Evolutionary conservation across 64 coral and sea anemone genomes (phyloP).

Genomic region (Actinia tenebrosa): DNA sequence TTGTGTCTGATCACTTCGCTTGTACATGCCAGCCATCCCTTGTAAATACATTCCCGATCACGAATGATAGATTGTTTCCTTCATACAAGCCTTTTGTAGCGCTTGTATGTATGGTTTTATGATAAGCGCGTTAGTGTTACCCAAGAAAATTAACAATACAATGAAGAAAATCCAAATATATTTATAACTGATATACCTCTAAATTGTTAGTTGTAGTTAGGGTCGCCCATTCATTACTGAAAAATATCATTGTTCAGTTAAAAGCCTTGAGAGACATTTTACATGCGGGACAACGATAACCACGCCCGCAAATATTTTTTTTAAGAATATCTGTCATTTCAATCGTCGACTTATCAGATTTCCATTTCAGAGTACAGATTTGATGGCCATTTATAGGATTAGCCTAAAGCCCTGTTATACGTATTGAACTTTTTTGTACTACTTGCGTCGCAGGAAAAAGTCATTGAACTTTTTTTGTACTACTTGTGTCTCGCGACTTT

Average conservation of each 20-base stretch:
- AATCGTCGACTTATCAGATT: background rate
- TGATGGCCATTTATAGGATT: background rate
- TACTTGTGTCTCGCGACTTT: background rate
- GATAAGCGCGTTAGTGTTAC: background rate
- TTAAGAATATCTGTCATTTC: background rate
- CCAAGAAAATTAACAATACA: background rate
- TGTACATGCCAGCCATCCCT: background rate
- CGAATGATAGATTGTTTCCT: background rate
- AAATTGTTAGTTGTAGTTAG: slow-evolving; percentile 3
- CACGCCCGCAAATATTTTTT: background rate
- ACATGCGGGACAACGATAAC: background rate
- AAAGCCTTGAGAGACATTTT: background rate
- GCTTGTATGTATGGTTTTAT: slow-evolving; percentile 8
- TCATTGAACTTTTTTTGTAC: background rate
- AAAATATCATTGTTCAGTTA: background rate
- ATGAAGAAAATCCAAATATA: background rate
- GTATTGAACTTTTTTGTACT: background rate
- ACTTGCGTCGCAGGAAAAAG: background rate
- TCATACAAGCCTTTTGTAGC: background rate
- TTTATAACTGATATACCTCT: background rate
- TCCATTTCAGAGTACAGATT: background rate
- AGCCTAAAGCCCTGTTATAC: background rate
- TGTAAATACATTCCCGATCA: background rate
- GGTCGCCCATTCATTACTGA: slow-evolving; percentile 6
- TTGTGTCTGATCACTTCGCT: background rate